Base-by-base conservation (phyloP, 2,888 invertebrate genomes). In the Eupithecia dodoneata region DNA sequence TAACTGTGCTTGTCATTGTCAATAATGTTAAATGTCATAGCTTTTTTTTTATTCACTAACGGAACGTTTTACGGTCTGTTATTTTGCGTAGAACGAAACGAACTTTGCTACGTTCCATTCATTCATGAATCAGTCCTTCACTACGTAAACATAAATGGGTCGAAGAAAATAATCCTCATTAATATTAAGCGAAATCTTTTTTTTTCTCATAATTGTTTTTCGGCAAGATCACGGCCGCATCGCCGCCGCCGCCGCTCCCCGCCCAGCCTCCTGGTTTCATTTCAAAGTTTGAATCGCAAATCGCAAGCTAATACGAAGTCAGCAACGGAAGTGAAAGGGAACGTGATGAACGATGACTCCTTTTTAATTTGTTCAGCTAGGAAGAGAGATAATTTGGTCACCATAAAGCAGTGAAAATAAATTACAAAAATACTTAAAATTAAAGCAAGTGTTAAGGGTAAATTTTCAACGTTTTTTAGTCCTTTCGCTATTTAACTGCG, bases 41-140 rank as follows among this genome's bases (percentile, higher is more conserved):
- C 63, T 4, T 63, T 63, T 30, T 63, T 12, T 30, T 63, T 12
- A 12, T 63, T 18, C 12, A 30, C 0, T 10, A 63, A 12, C 30
- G 10, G 63, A 63, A 63, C 30, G 63, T 63, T 30, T 52, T 15
- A 15, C 6, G 13, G 49, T 55, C 3, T 3, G 59, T 59, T 18
- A n/a, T 41, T 47, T 63, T 47, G 18, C 75, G 75, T 75, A 44
- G 44, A 75, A 71, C 52, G 75, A 67, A 75, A 75, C 66, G 67
- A 45, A 47, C 4, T 59, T 3, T 10, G 18, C 52, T 67, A 47
- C 75, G 75, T 66, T 75, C 71, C 75, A 44, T 75, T 15, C 63
- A 18, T n/a, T 47, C 45, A 45, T 7, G 15, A 55, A n/a, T n/a
- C n/a, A n/a, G 55, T 52, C 15, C 13, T 47, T 47, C 47, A 30